Percentiles rank a stretch among this genome's conserved stretches.
phyloP scores from a whole-genome alignment of 1,140 invertebrate species.

The Spodoptera frugiperda region DNA sequence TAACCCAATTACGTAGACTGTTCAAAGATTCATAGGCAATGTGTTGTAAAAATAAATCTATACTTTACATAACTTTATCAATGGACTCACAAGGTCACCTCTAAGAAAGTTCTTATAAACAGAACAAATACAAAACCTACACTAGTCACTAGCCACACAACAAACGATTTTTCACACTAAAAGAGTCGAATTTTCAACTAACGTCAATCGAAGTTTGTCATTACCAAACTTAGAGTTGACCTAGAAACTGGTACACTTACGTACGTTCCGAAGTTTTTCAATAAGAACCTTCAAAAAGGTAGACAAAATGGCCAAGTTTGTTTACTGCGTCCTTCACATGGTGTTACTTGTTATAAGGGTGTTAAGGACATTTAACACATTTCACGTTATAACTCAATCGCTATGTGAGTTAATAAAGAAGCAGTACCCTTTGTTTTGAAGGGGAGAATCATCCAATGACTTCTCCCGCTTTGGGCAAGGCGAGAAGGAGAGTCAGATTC shows the following conservation, averaged over 20 bases:
- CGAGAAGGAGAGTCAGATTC: too few relatives aligned
- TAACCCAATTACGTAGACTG: too few relatives aligned
- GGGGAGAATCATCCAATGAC: too few relatives aligned
- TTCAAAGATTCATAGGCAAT: too few relatives aligned
- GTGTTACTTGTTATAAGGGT: conserved; percentile 10
- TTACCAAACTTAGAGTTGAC: conserved; percentile 67
- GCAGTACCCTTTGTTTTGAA: too few relatives aligned
- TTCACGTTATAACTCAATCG: not conserved
- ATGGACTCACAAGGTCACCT: too few relatives aligned
- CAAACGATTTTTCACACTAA: conserved; percentile 52
- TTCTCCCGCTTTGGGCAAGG: too few relatives aligned
- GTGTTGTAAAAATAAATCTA: too few relatives aligned
- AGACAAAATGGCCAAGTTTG: conserved; percentile 52
- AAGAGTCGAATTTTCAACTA: conserved; percentile 51
- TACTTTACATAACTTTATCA: too few relatives aligned
- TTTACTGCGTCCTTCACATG: conserved; percentile 5
- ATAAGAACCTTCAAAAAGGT: conserved; percentile 12
- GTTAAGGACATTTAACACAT: conserved; percentile 7
- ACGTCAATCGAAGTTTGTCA: conserved; percentile 64
- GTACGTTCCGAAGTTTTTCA: conserved; percentile 14
- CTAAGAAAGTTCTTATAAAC: too few relatives aligned
- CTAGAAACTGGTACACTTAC: conserved; percentile 60
- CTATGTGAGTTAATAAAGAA: not conserved
- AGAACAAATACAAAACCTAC: not conserved
- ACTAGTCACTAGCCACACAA: not conserved